Evolutionary conservation across 2,113 vertebrate genomes (phyloP).

Genomic region (Crotalus horridus): DNA sequence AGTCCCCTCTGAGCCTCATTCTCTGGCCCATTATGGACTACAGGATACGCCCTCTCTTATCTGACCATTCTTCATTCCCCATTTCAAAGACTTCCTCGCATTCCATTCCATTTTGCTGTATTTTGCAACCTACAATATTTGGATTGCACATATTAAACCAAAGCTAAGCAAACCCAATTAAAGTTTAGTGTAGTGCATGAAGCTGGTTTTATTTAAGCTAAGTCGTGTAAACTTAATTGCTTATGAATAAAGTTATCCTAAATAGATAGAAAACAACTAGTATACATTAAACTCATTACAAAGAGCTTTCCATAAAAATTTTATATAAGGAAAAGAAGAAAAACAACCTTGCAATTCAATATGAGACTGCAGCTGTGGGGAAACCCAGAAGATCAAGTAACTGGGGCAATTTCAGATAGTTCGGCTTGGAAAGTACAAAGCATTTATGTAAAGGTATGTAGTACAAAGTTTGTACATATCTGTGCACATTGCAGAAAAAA

Average conservation of each 20-base stretch:
- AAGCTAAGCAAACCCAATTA: background rate
- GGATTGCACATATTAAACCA: background rate
- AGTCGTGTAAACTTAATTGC: background rate
- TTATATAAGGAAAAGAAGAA: background rate
- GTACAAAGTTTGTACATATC: background rate
- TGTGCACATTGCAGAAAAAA: background rate
- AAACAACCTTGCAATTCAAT: background rate
- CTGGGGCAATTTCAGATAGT: background rate
- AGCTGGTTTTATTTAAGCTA: background rate
- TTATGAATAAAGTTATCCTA: background rate
- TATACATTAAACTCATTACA: background rate
- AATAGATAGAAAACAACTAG: background rate
- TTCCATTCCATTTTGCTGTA: background rate
- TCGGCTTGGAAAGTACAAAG: background rate
- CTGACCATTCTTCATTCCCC: background rate
- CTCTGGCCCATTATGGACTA: background rate
- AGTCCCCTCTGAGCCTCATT: background rate
- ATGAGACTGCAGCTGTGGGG: background rate
- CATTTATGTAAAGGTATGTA: background rate
- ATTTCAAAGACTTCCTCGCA: background rate
- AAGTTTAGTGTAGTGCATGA: background rate
- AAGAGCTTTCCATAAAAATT: background rate
- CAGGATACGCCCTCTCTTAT: background rate
- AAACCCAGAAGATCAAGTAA: background rate
- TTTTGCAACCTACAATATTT: background rate